Base-by-base conservation (phyloP, 2,888 invertebrate genomes). In the Protodeltote pygarga region DNA sequence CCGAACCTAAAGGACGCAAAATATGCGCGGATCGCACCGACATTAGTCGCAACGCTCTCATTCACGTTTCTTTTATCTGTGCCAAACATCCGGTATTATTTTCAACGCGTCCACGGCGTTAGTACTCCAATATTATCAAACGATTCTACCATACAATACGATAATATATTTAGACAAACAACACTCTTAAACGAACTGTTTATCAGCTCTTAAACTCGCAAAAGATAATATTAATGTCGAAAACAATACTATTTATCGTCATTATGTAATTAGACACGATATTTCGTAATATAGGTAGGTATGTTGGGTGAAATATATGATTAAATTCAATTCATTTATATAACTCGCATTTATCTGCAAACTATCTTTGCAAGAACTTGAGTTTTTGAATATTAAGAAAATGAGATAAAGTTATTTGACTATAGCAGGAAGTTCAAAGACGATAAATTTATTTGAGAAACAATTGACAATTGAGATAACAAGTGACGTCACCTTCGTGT, bases 81-180 rank as follows among this genome's bases (percentile, higher is more conserved):
- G 77, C 77, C 80, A 82, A 84, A 85, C 87, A 88, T 87, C 87
- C 88, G 88, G 87, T 78, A 83, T 82, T 80, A 81, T 80, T 81
- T 82, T 77, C 71, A 80, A 77, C 71, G 71, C 71, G 66, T 74
- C 72, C 73, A 70, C 73, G 64, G 61, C 59, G 71, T 73, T 70
- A 71, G 65, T 78, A 75, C 74, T 73, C 71, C 55, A 72, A 68
- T 72, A 68, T 75, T 79, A 82, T 82, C 77, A 77, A 75, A 76
- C 76, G 74, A 77, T 76, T 76, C 66, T 62, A 69, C 71, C 76
- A 75, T 73, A 79, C 77, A 79, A 74, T 70, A 65, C 65, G 74
- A 81, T 79, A 77, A 78, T 77, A 72, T 79, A 57, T 65, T 81
- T 74, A 81, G 74, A 83, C 76, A 83, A 86, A 83, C 77, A 84